phyloP scores from a whole-genome alignment of 2,888 invertebrate species.

The Agonopterix heracliana region DNA sequence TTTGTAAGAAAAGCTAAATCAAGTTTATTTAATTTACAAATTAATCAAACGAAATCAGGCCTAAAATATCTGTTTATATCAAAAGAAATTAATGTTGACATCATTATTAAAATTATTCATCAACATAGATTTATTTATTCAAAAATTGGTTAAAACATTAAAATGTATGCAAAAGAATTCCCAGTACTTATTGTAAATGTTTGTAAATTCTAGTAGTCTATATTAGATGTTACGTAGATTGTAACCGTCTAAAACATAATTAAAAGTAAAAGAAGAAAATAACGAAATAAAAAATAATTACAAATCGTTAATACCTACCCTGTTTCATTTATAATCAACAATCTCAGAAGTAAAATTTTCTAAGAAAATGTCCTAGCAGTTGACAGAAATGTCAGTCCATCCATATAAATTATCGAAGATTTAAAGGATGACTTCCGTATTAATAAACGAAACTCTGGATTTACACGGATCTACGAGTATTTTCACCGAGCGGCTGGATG shows the following conservation, averaged over 20 bases:
- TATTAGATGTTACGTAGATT: conserved; percentile 71
- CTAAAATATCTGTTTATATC: conserved; percentile 14
- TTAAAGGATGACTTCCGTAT: no score
- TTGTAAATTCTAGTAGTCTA: conserved; percentile 69
- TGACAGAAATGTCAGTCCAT: no score
- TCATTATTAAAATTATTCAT: background rate
- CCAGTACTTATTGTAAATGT: conserved; percentile 67
- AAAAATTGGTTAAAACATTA: background rate
- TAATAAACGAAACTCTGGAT: no score
- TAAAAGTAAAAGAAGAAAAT: conserved; percentile 42
- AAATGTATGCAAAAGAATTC: conserved; percentile 9
- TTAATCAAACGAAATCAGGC: conserved; percentile 18
- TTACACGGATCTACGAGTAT: no score
- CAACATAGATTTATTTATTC: background rate
- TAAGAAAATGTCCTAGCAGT: no score
- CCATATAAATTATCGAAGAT: no score
- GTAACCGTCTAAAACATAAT: conserved; percentile 62
- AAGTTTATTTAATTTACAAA: no score
- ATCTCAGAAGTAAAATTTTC: no score
- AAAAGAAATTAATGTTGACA: background rate
- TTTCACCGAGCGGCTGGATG: no score
- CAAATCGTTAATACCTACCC: conserved; percentile 37
- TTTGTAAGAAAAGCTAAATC: no score
- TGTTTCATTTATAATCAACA: no score
- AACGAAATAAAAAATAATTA: conserved; percentile 64